Conservation (phyloP, 2,888 invertebrate species). For the Melanostoma scalare region DNA sequence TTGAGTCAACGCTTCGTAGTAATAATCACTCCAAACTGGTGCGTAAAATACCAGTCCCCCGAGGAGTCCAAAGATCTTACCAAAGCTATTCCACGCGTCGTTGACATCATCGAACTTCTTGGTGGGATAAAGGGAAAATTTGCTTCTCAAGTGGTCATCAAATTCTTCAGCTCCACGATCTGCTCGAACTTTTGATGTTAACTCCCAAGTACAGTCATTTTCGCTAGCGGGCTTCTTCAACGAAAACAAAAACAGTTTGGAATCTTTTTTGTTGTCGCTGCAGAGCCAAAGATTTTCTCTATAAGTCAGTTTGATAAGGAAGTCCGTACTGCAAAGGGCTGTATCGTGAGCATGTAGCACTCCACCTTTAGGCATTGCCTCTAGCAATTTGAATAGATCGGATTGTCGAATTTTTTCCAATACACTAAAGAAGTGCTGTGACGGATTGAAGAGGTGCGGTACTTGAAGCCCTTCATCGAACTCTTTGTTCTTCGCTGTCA, state of each 20-base stretch:
- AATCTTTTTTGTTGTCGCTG: slow-evolving; percentile 63
- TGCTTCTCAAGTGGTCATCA: slow-evolving; percentile 83
- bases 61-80: slow-evolving; percentile 84
- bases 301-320: slow-evolving; percentile 86
- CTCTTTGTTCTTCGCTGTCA: slow-evolving; percentile 84
- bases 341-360: slow-evolving; percentile 88
- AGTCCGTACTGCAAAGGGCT: slow-evolving; percentile 85
- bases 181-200: slow-evolving; percentile 75
- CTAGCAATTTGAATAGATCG: slow-evolving; percentile 86
- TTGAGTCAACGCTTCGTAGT: slow-evolving; percentile 85
- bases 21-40: slow-evolving; percentile 86
- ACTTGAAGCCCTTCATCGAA: slow-evolving; percentile 83
- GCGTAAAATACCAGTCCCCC: slow-evolving; percentile 84
- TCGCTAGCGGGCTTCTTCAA: slow-evolving; percentile 68
- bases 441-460: slow-evolving; percentile 85
- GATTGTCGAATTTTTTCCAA: slow-evolving; percentile 85
- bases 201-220: slow-evolving; percentile 76
- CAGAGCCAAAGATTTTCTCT: slow-evolving; percentile 84
- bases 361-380: slow-evolving; percentile 89
- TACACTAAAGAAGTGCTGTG: slow-evolving; percentile 86
- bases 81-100: slow-evolving; percentile 85
- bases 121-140: slow-evolving; percentile 84
- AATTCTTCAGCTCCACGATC: slow-evolving; percentile 79
- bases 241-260: slow-evolving; percentile 74
- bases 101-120: slow-evolving; percentile 83